Base-by-base conservation (phyloP, 2,888 invertebrate species). In the Petrophora chlorosata region DNA sequence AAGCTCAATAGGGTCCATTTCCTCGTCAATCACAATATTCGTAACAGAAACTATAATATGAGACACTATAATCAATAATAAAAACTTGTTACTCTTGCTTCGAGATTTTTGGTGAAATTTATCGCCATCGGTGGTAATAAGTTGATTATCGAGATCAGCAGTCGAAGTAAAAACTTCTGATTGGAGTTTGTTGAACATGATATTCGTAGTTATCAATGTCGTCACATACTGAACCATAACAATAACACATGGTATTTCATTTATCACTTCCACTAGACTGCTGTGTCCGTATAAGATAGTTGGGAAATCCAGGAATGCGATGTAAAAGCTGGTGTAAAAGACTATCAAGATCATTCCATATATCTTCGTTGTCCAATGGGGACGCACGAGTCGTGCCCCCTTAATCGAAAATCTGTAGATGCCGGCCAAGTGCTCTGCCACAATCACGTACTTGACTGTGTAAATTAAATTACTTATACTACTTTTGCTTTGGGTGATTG, bases 391-490 rank as follows among this genome's bases (percentile, higher is more conserved):
- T 12, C 62, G 49, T 16, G 65, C 67, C 10, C 70, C 55, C 1
- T 48, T 54, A 5, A 62, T 26, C 19, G 62, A 60, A 39, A 75
- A 76, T 58, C 81, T 58, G 26, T 72, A 73, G 56, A 82, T 73
- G 15, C 82, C 83, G 12, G 13, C 15, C 1, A 32, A 16, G 5
- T 33, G 15, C 12, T 41, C 41, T 3, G 14, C 14, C 8, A 25
- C 3, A 1, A 32, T 16, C n/a, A 25, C 25, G 2, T 4, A 16
- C n/a, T 32, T 41, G 8, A 41, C 12, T 2, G 41, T 25, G 1
- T 5, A 15, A 2, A 41, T 16, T 8, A 33, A 1, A 2, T 33
- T 23, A 8, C 5, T 16, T 1, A 40, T 13, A 8, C 15, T 15
- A 1, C 0, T 30, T 3, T 25, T 33, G 4, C 1, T 14, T 2